These are phyloP conservation scores for Dysdera silvatica DNA, from an alignment of 1,140 invertebrate genomes.

Conservation along the genomic window DNA sequence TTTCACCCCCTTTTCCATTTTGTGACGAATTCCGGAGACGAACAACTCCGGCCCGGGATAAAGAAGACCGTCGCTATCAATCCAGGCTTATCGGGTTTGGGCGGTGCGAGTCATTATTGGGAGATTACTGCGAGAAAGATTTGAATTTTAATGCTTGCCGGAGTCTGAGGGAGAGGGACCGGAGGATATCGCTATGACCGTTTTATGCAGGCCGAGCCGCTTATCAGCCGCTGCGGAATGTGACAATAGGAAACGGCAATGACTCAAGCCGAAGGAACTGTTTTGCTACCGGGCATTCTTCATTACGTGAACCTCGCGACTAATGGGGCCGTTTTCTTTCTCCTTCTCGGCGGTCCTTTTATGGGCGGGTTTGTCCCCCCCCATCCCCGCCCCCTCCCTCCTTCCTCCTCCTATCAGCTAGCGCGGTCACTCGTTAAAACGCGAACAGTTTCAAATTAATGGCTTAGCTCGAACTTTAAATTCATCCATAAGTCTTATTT, in stretches of 20 bases:
- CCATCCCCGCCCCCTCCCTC: constrained; percentile 13
- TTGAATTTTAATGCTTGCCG: constrained; percentile 30
- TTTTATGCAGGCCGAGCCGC: constrained; percentile 17
- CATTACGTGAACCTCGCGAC: constrained; percentile 30
- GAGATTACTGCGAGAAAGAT: constrained; percentile 30
- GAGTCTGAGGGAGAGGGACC: neutral
- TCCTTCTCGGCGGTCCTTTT: constrained; percentile 25
- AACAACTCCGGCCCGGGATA: constrained; percentile 23
- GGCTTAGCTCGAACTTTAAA: constrained; percentile 30
- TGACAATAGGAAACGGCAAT: constrained; percentile 32
- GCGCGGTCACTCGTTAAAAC: constrained; percentile 25
- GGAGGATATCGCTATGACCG: constrained; percentile 25
- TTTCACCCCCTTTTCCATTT: constrained; percentile 22
- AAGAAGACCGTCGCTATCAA: constrained; percentile 29
- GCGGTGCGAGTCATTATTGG: constrained; percentile 29
- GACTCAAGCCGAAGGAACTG: constrained; percentile 27
- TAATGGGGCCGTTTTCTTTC: constrained; percentile 31
- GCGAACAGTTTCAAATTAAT: constrained; percentile 32
- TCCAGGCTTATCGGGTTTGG: constrained; percentile 31
- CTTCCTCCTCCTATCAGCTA: neutral
- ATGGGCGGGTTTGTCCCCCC: constrained; percentile 18
- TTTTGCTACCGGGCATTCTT: constrained; percentile 29
- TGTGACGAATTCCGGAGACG: constrained; percentile 26
- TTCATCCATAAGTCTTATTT: constrained; percentile 33
- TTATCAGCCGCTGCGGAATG: constrained; percentile 31